Conservation (phyloP, 2,888 invertebrate species). For the Megastigmus dorsalis region DNA sequence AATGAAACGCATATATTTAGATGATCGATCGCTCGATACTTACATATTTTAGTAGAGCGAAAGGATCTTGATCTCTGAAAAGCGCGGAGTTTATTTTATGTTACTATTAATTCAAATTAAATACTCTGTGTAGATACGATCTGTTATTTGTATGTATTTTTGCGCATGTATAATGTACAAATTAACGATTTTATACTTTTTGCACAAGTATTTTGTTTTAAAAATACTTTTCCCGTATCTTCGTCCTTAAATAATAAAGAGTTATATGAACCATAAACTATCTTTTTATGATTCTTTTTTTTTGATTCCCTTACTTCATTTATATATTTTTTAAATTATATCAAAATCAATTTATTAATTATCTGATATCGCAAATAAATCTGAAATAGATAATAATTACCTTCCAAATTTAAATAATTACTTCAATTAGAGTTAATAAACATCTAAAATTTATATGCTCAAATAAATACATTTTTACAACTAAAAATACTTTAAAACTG, state of each 20-base stretch:
- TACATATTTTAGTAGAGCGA: slow-evolving; percentile 40
- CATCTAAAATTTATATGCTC: no score
- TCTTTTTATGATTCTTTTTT: slow-evolving; percentile 17
- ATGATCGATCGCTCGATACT: slow-evolving; percentile 30
- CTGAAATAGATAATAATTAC: background rate
- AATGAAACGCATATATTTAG: slow-evolving; percentile 25
- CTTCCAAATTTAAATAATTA: no score
- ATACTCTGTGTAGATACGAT: slow-evolving; percentile 61
- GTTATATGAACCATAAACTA: slow-evolving; percentile 30
- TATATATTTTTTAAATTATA: background rate
- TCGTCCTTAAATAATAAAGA: slow-evolving; percentile 42
- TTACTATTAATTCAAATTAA: slow-evolving; percentile 57
- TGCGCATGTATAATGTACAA: slow-evolving; percentile 67
- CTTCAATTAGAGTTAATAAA: no score
- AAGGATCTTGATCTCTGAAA: slow-evolving; percentile 67
- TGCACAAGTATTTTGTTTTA: slow-evolving; percentile 73
- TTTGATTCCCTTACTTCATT: background rate
- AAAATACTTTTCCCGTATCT: slow-evolving; percentile 69
- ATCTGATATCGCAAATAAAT: background rate
- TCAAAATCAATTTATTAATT: no score
- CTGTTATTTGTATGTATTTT: slow-evolving; percentile 59
- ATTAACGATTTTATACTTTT: slow-evolving; percentile 67
- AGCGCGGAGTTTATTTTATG: slow-evolving; percentile 69
- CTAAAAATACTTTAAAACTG: no score
- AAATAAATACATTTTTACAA: no score